Conservation (phyloP, 1,140 invertebrate species). For the Hycleus cichorii region DNA sequence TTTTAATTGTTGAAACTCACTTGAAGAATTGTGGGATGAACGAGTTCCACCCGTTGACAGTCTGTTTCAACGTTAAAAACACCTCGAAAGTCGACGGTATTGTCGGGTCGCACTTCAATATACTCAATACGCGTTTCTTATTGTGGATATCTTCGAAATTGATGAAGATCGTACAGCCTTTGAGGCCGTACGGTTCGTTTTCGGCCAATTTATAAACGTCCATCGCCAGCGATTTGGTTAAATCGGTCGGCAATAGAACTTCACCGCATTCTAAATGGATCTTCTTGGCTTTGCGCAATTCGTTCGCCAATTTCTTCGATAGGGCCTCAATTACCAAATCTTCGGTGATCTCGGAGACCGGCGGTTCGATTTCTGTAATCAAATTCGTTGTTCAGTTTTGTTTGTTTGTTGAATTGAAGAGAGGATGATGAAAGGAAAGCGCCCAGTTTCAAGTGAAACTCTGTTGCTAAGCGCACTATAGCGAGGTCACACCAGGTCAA, state of each 20-base stretch:
- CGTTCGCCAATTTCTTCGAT: conserved; percentile 62
- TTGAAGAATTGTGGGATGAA: conserved; percentile 77
- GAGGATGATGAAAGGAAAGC: conserved; percentile 2
- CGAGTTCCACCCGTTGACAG: conserved; percentile 71
- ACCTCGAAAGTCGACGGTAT: conserved; percentile 81
- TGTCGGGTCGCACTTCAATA: conserved; percentile 71
- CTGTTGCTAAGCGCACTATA: conserved; percentile 8
- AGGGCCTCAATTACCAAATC: conserved; percentile 46
- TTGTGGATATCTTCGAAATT: conserved; percentile 58
- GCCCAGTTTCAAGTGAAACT: conserved; percentile 7
- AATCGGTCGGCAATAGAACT: conserved; percentile 70
- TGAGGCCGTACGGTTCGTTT: conserved; percentile 74
- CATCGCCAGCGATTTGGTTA: conserved; percentile 64
- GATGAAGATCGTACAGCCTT: conserved; percentile 68
- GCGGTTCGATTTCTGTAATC: conserved; percentile 18
- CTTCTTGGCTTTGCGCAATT: conserved; percentile 67
- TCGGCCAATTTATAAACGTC: conserved; percentile 72
- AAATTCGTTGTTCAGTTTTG: background rate
- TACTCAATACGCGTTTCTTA: conserved; percentile 56
- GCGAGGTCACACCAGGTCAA: conserved; percentile 9
- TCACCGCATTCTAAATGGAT: conserved; percentile 65
- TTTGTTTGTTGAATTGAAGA: background rate
- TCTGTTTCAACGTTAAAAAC: conserved; percentile 74
- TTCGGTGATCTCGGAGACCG: conserved; percentile 23
- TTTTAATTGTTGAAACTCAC: conserved; percentile 46